Base-by-base conservation (phyloP, 2,113 vertebrate species). In the Oreotrochilus melanogaster region DNA sequence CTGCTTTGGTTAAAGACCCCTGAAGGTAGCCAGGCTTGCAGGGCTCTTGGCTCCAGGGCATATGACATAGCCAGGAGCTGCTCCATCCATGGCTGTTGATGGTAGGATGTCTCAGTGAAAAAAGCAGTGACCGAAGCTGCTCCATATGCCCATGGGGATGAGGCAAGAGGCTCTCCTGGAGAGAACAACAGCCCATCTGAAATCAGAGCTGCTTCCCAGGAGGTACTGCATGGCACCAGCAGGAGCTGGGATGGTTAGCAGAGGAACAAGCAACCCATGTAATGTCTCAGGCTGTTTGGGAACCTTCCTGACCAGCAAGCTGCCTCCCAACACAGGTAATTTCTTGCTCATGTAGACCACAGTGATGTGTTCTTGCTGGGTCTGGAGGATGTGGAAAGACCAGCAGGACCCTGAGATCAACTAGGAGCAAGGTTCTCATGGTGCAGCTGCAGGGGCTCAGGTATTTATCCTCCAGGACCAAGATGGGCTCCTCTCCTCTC, bases 311-410 rank as follows among this genome's bases (percentile, higher is more conserved):
- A 13, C 5, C 25, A 15, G 7, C 3, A 6, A 57, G 14, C 1
- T 69, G 27, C 11, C 21, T 75, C 18, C 33, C n/a, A 70, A 39
- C 14, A 64, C 21, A 71, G 23, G 14, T 6, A 57, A 54, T 37
- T 60, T 48, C 35, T 67, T 78, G 13, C 30, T 79, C 2, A 1
- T 24, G 6, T 57, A 31, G 10, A 50, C 39, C 19, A 45, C 21
- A 23, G 18, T 1, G 1, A 62, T 0, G 2, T 50, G 47, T 2
- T 79, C 5, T 8, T 0, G 0, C 11, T 27, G 43, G 28, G 7
- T 5, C 42, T 90, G 48, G 30, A 35, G 43, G 27, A 27, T 53
- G 25, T 33, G 54, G 25, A 86, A 73, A 86, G 42, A 18, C 18
- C 25, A 42, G 14, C 0, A 1, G 22, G 17, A 2, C 10, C n/a